A percentile compares a stretch with the other conserved stretches of the same genome.
Evolutionary conservation across 1,140 invertebrate species (phyloP).

Genomic region (Dendrolimus punctatus): DNA sequence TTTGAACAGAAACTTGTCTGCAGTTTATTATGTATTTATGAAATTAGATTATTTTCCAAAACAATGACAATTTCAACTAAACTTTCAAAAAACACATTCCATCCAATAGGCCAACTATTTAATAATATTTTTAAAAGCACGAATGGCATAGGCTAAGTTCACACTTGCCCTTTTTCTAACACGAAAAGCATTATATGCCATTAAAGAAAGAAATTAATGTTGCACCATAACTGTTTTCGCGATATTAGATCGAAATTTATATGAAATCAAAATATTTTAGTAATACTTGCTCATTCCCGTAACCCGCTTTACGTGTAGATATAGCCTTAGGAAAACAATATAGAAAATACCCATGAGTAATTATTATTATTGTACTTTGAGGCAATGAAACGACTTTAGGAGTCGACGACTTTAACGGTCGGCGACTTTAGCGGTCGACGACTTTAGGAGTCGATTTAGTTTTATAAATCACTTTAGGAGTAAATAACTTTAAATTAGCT

Average conservation of each 20-base stretch:
- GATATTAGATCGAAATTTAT: no score
- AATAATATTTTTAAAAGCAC: slow-evolving; percentile 48
- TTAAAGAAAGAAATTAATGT: slow-evolving; percentile 18
- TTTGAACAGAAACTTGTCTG: no score
- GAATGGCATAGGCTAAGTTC: slow-evolving; percentile 35
- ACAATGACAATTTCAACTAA: neutral
- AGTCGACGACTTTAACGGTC: neutral
- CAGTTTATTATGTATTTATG: neutral
- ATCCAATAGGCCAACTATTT: slow-evolving; percentile 1
- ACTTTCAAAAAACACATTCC: neutral
- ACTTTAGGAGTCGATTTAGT: neutral
- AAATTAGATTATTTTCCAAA: slow-evolving; percentile 1
- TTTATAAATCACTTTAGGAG: neutral
- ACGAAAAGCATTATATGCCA: slow-evolving; percentile 55
- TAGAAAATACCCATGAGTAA: no score
- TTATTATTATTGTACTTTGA: no score
- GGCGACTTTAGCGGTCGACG: neutral
- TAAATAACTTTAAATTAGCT: slow-evolving; percentile 2
- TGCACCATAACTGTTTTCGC: slow-evolving; percentile 25
- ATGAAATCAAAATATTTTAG: no score
- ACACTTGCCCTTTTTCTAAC: slow-evolving; percentile 22
- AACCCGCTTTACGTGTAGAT: no score
- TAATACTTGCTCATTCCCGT: no score
- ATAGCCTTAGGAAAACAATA: no score
- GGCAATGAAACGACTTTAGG: no score